Base-by-base conservation (phyloP, 2,113 vertebrate genomes). In the Scomber scombrus region DNA sequence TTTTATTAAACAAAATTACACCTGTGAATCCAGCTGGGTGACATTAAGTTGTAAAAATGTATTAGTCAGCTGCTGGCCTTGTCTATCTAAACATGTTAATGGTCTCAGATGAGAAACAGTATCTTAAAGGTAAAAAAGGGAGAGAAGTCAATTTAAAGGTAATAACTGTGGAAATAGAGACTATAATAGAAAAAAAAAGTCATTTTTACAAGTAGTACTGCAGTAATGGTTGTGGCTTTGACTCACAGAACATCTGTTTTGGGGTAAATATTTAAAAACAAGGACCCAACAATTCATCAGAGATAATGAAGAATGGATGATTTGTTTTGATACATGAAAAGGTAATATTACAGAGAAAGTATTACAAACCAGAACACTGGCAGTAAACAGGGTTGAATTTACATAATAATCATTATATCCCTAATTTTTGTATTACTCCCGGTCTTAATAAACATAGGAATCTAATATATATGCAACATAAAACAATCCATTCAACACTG, bases 51-150 rank as follows among this genome's bases (percentile, higher is more conserved):
- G 31, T 31, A 70, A 68, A 23, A 47, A 74, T 71, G 51, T 52
- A 73, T 77, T 56, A 61, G 54, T 82, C 54, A 74, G 51, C 43
- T 56, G 55, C 84, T 82, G 55, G 70, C 72, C 46, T 57, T 74
- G 40, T 56, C 63, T 61, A 68, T 11, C 9, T n/a, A 70, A 61
- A 79, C 2, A 4, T 15, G 19, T 2, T 56, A n/a, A n/a, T 6
- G 45, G 31, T 47, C 62, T 14, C 23, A 26, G 23, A 26, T 26
- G 23, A 26, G 23, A 26, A 26, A 26, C 23, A 26, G 23, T 26
- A 26, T 26, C 23, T 26, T 26, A 26, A 26, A 26, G 23, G 2
- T 26, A 26, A 26, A 26, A 26, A 26, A 26, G 23, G 23, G 23
- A 23, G 1, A 23, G 1, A 23, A 23, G 23, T 23, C 23, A 1